phyloP scores from a whole-genome alignment of 2,888 invertebrate genomes.

The Zhuqinia jingwanae region DNA sequence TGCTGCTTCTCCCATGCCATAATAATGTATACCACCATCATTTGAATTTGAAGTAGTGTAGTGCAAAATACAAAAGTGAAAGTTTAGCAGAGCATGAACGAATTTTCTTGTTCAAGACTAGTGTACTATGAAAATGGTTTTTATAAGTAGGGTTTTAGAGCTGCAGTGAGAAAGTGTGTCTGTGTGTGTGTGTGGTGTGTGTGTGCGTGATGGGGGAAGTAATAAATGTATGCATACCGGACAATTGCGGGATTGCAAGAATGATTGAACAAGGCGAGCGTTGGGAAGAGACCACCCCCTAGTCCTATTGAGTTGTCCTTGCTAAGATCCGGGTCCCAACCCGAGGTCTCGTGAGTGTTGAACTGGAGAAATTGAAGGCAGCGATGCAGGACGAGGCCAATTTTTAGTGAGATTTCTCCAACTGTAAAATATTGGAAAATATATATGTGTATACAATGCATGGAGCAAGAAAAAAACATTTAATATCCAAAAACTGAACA shows the following conservation, averaged over 20 bases:
- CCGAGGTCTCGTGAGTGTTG: slow-evolving; percentile 90
- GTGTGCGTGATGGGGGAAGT: slow-evolving; percentile 16
- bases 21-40: no score
- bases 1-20: background rate
- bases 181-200: slow-evolving; percentile 1
- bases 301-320: slow-evolving; percentile 72
- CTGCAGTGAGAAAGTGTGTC: no score
- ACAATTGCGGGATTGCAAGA: slow-evolving; percentile 90
- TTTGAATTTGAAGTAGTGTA: no score
- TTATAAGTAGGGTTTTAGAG: no score
- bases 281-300: slow-evolving; percentile 84
- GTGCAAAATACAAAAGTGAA: slow-evolving; percentile 28
- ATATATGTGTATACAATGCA: no score
- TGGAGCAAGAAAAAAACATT: background rate
- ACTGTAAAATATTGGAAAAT: slow-evolving; percentile 18
- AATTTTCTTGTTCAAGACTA: slow-evolving; percentile 19
- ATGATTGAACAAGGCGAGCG: slow-evolving; percentile 91
- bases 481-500: background rate
- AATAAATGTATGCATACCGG: slow-evolving; percentile 82
- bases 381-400: slow-evolving; percentile 69
- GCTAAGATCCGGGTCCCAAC: slow-evolving; percentile 79
- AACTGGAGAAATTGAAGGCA: slow-evolving; percentile 89
- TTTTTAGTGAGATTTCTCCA: slow-evolving; percentile 64
- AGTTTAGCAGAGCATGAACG: slow-evolving; percentile 44
- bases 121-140: background rate